phyloP scores from a whole-genome alignment of 2,888 invertebrate genomes.

The Limenitis camilla region DNA sequence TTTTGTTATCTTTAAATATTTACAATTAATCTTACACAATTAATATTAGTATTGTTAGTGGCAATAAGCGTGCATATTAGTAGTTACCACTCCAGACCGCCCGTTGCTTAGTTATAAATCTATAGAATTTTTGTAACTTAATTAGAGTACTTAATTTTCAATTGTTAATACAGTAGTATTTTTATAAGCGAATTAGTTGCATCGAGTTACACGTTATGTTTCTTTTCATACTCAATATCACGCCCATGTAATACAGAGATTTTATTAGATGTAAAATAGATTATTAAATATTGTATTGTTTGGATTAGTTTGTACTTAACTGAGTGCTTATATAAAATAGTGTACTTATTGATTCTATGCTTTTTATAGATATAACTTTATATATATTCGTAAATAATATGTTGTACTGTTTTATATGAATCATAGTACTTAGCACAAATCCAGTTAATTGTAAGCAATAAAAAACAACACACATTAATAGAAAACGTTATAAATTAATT shows the following conservation, averaged over 20 bases:
- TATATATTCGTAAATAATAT: no score
- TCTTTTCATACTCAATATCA: neutral
- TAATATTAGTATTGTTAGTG: neutral
- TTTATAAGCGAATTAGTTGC: neutral
- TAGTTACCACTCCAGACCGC: constrained; percentile 29
- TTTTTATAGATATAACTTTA: neutral
- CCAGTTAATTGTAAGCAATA: no score
- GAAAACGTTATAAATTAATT: no score
- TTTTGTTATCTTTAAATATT: neutral
- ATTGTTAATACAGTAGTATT: neutral
- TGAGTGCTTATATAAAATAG: constrained; percentile 7
- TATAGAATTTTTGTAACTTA: constrained; percentile 9
- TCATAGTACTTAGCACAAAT: no score
- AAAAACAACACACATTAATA: no score
- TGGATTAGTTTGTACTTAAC: constrained; percentile 6
- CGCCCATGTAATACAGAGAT: constrained; percentile 7
- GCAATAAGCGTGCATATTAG: constrained; percentile 11
- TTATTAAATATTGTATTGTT: neutral
- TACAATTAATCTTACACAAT: neutral
- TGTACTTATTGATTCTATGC: constrained; percentile 9
- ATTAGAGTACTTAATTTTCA: constrained; percentile 12
- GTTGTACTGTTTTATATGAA: no score
- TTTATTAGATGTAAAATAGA: constrained; percentile 8
- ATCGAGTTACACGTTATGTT: no score
- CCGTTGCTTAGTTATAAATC: constrained; percentile 20